Base-by-base conservation (phyloP, 1,140 invertebrate species). In the Heliconius congener region DNA sequence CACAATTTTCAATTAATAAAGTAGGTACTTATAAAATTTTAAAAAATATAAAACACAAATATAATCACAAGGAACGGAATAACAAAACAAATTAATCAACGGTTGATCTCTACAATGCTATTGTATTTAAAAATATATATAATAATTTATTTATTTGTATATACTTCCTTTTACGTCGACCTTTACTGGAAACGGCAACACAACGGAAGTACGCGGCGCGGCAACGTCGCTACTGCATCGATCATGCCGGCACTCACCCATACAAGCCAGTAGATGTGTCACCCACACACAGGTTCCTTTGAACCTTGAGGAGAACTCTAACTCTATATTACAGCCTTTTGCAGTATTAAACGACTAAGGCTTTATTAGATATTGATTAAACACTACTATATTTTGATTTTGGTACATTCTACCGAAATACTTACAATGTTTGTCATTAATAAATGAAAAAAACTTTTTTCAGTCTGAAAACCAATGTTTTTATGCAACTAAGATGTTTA, bases 171-270 rank as follows among this genome's bases (percentile, higher is more conserved):
- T 72, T 42, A 72, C 39, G 70, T 16, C 71, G 71, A 23, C 79
- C 74, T 57, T 77, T 77, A 73, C 55, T 50, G 39, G 19, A 77
- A 77, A 83, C 81, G 91, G 87, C 89, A 87, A 86, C 89, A 84
- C 81, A 79, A 85, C 90, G 90, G 89, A 92, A 88, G 84, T 80
- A 81, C 50, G 79, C 88, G 85, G 86, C 75, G 84, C 85, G 91
- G 91, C 91, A 90, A 90, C 90, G 81, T 82, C 91, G 89, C 88
- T 75, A 80, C 79, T 82, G 85, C 87, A 92, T 92, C 91, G 91
- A 92, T 92, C 91, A 91, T 86, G 82, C 46, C 76, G 78, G 83
- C 82, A 86, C 85, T 71, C 88, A 86, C 86, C 87, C 86, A 77
- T 60, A 55, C 50, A 52, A 73, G 66, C 60, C n/a, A 70, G n/a